Conservation (phyloP, 2,888 invertebrate genomes). For the Timema cristinae region DNA sequence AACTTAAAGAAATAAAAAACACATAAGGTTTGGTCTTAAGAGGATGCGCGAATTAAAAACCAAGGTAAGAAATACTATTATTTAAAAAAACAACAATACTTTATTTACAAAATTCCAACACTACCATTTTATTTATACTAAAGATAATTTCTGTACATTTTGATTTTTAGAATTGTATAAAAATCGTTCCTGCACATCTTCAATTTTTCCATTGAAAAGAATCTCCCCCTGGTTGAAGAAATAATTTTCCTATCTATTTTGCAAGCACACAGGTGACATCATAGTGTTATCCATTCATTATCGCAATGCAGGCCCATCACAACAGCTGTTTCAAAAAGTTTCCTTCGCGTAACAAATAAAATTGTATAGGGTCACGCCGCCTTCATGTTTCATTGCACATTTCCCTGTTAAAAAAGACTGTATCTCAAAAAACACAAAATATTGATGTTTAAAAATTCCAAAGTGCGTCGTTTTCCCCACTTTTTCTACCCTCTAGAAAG, state of each 20-base stretch:
- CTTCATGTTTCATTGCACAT: constrained; percentile 8
- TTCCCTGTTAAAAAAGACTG: not conserved
- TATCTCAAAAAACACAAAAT: constrained; percentile 18
- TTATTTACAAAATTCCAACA: too few species aligned
- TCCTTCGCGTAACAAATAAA: not conserved
- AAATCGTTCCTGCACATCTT: not conserved
- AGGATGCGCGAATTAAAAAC: not conserved
- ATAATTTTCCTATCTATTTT: not conserved
- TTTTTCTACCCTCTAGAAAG: constrained; percentile 25
- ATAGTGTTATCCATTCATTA: not conserved
- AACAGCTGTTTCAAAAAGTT: not conserved
- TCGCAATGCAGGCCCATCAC: not conserved
- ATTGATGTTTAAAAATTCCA: constrained; percentile 21
- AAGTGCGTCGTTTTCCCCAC: constrained; percentile 25
- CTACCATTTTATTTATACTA: not conserved
- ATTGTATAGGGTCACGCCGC: not conserved
- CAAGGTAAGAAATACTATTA: not conserved
- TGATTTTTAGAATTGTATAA: too few species aligned
- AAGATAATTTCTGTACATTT: too few species aligned
- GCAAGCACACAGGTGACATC: not conserved
- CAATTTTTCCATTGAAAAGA: not conserved
- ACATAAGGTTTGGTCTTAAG: not conserved
- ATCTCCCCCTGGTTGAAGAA: constrained; percentile 9
- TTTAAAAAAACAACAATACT: constrained; percentile 1
- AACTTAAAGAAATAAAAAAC: not conserved